phyloP scores from a whole-genome alignment of 2,888 invertebrate genomes.

The Petrophora chlorosata region DNA sequence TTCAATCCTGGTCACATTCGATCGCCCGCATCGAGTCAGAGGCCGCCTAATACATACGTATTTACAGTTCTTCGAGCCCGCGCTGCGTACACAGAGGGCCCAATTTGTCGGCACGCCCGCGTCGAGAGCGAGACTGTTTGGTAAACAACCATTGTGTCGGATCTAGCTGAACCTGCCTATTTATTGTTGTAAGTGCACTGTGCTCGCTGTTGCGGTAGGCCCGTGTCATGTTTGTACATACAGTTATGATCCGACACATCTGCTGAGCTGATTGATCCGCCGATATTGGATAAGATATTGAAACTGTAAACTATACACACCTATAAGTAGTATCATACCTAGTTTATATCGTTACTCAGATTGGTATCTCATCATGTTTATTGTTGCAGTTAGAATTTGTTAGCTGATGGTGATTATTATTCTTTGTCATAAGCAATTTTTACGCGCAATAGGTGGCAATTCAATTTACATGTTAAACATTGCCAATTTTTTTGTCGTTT shows the following conservation, averaged over 20 bases:
- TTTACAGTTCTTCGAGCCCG: conserved; percentile 27
- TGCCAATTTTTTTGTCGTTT: background rate
- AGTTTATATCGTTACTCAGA: no score
- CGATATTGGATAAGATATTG: conserved; percentile 24
- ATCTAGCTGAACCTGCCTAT: conserved; percentile 40
- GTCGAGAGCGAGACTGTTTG: conserved; percentile 51
- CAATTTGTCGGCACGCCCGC: conserved; percentile 53
- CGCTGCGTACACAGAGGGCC: conserved; percentile 40
- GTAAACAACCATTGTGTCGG: conserved; percentile 53
- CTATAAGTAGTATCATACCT: no score
- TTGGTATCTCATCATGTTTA: no score
- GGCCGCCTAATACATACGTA: conserved; percentile 18
- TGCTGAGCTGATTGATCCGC: conserved; percentile 29
- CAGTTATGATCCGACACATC: conserved; percentile 36
- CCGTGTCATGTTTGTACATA: conserved; percentile 30
- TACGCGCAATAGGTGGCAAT: conserved; percentile 17
- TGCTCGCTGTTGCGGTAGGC: conserved; percentile 37
- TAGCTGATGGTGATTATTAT: conserved; percentile 2
- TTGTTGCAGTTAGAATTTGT: no score
- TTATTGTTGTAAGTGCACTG: conserved; percentile 50
- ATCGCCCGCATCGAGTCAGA: conserved; percentile 24
- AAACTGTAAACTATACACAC: conserved; percentile 22
- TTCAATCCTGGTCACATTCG: conserved; percentile 25
- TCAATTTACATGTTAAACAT: conserved; percentile 10
- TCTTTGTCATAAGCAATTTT: conserved; percentile 1